A percentile compares a stretch with the other conserved stretches of the same genome.
Conservation (phyloP, 2,888 invertebrate genomes). For the Tineola bisselliella region DNA sequence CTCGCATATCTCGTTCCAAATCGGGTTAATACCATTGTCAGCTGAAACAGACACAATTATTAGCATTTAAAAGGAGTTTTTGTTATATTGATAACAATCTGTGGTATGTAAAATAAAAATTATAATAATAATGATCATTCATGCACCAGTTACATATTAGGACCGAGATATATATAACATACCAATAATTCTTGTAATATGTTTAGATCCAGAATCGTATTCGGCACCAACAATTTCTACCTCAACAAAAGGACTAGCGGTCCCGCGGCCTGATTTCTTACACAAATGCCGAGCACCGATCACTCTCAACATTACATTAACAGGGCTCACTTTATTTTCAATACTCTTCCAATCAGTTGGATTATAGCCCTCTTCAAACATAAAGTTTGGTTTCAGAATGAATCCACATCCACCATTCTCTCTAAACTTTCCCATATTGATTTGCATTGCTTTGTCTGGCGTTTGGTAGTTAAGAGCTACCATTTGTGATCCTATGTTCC, state of each 20-base stretch:
- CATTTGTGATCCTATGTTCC: slow-evolving; percentile 98
- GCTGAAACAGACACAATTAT: slow-evolving; percentile 55
- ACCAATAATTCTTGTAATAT: slow-evolving; percentile 87
- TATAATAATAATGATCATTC: no score
- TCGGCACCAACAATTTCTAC: slow-evolving; percentile 90
- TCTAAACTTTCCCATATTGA: slow-evolving; percentile 92
- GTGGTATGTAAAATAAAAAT: no score
- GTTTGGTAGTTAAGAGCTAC: slow-evolving; percentile 98
- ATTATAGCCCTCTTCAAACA: slow-evolving; percentile 82
- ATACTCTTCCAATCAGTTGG: slow-evolving; percentile 76
- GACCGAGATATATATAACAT: slow-evolving; percentile 34
- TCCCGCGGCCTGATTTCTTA: slow-evolving; percentile 85
- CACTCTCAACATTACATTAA: slow-evolving; percentile 75
- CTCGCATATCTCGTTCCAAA: slow-evolving; percentile 89
- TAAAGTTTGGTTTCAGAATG: slow-evolving; percentile 88
- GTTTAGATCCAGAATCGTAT: slow-evolving; percentile 84
- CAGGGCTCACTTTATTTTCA: slow-evolving; percentile 45
- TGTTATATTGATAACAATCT: neutral
- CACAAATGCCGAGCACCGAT: slow-evolving; percentile 91
- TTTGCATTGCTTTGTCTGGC: slow-evolving; percentile 93
- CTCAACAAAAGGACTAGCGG: slow-evolving; percentile 90
- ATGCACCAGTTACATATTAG: neutral
- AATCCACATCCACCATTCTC: slow-evolving; percentile 95
- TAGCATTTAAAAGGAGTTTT: neutral
- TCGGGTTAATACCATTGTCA: slow-evolving; percentile 94